phyloP scores from a whole-genome alignment of 2,888 invertebrate species.

The Nemotelus nigrinus region DNA sequence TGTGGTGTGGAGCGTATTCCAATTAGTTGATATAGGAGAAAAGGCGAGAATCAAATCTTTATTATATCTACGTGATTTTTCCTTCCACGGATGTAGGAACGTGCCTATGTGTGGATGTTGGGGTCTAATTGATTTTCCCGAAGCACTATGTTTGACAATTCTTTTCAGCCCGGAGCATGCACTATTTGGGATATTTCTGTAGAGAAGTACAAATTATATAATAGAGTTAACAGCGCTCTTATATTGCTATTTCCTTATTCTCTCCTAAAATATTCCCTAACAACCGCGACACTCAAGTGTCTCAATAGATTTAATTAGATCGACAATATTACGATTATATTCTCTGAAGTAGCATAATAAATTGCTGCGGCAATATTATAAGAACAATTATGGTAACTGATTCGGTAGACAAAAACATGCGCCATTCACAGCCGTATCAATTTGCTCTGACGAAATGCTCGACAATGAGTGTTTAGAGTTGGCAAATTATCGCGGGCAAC shows the following conservation, averaged over 20 bases:
- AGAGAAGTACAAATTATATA: no score
- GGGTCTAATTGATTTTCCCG: no score
- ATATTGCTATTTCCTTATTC: no score
- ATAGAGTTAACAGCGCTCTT: no score
- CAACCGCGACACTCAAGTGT: no score
- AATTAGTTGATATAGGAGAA: not conserved
- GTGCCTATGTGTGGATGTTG: no score
- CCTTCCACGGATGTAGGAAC: no score
- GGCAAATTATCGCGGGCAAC: constrained; percentile 26
- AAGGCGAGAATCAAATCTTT: not conserved
- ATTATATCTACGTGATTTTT: no score
- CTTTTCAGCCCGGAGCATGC: no score
- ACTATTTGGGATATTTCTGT: no score
- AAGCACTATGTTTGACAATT: no score
- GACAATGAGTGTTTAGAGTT: constrained; percentile 26
- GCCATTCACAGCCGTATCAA: constrained; percentile 14
- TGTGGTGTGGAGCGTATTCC: not conserved
- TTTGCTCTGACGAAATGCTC: constrained; percentile 8
- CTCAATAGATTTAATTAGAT: not conserved
- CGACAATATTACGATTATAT: not conserved
- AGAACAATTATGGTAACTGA: constrained; percentile 5
- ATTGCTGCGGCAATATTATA: not conserved
- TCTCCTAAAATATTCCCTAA: no score
- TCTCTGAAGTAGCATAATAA: not conserved
- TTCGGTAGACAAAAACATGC: constrained; percentile 20